These are phyloP conservation scores for Desoria tigrina DNA, from an alignment of 2,888 invertebrate genomes.

Conservation along the genomic window DNA sequence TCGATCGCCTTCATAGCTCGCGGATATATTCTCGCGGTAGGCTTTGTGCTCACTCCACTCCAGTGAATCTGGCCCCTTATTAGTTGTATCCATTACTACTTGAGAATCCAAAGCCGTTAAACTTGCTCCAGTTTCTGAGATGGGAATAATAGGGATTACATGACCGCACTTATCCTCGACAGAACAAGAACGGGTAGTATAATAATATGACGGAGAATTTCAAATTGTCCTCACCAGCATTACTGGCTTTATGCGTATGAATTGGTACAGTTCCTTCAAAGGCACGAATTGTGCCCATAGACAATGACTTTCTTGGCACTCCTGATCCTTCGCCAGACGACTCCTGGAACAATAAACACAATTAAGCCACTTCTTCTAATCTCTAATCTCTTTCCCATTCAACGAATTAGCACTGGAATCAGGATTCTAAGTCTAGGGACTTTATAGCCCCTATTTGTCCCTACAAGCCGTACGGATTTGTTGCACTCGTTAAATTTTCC, in stretches of 20 bases:
- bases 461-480: too few relatives aligned
- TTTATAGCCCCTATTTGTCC: too few relatives aligned
- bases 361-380: too few relatives aligned
- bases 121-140: background rate
- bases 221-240: slow-evolving; percentile 7
- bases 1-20: background rate
- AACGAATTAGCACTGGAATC: too few relatives aligned
- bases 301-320: slow-evolving; percentile 77
- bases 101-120: background rate
- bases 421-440: too few relatives aligned
- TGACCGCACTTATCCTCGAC: too few relatives aligned
- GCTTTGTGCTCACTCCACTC: slow-evolving; percentile 10
- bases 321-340: slow-evolving; percentile 32
- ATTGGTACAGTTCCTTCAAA: slow-evolving; percentile 55
- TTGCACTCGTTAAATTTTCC: too few relatives aligned
- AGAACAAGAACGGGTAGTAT: too few relatives aligned
- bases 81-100: background rate
- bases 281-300: slow-evolving; percentile 80
- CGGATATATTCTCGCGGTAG: background rate
- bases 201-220: too few relatives aligned
- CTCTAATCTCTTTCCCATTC: too few relatives aligned
- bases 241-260: slow-evolving; percentile 36
- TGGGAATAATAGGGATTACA: too few relatives aligned
- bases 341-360: too few relatives aligned
- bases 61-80: slow-evolving; percentile 12